Percentiles rank a stretch among this genome's conserved stretches.
Conservation (phyloP, 2,888 invertebrate species). For the Napeogenes sylphis region DNA sequence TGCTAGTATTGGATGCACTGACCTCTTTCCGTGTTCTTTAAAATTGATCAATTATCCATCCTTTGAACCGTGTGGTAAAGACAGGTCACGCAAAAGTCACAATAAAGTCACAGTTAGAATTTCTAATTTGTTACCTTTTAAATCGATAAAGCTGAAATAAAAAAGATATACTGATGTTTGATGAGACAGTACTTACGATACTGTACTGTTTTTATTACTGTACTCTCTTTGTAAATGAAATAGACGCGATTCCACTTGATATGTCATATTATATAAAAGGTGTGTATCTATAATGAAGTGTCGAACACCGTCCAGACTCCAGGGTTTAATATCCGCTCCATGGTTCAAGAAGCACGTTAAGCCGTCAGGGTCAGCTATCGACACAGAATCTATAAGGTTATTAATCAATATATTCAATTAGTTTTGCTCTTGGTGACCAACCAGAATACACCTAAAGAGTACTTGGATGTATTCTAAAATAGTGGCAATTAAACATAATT, state of each 20-base stretch:
- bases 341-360: neutral
- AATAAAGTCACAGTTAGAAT: neutral
- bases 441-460: too few relatives aligned
- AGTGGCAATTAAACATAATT: too few relatives aligned
- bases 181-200: too few relatives aligned
- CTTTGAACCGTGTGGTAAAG: too few relatives aligned
- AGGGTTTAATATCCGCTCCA: neutral
- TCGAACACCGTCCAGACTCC: neutral
- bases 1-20: slow-evolving; percentile 39
- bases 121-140: too few relatives aligned
- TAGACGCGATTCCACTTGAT: too few relatives aligned
- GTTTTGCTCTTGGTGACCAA: neutral
- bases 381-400: slow-evolving; percentile 2
- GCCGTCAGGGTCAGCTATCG: neutral
- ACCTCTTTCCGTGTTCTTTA: slow-evolving; percentile 19
- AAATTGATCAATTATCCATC: neutral
- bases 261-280: too few relatives aligned
- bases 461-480: neutral
- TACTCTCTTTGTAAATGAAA: too few relatives aligned
- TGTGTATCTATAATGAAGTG: neutral
- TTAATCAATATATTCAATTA: slow-evolving; percentile 4
- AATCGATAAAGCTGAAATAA: too few relatives aligned
- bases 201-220: too few relatives aligned
- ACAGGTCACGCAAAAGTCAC: neutral
- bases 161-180: too few relatives aligned